phyloP scores from a whole-genome alignment of 2,113 vertebrate species.

The Passer domesticus region DNA sequence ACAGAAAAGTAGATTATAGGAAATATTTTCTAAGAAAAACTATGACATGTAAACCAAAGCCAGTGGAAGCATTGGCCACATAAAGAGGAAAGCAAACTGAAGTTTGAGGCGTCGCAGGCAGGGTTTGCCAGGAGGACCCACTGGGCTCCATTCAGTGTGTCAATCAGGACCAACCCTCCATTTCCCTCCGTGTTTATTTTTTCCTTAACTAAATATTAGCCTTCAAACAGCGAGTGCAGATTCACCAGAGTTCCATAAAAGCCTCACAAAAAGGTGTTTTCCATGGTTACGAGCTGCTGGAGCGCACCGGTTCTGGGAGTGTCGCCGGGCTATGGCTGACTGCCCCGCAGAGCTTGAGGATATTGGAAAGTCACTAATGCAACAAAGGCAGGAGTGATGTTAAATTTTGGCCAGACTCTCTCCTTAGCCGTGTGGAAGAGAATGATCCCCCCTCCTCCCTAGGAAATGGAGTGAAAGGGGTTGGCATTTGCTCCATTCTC shows the following conservation, averaged over 20 bases:
- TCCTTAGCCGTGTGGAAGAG: neutral
- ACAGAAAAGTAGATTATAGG: slow-evolving; percentile 18
- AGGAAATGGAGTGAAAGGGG: slow-evolving; percentile 44
- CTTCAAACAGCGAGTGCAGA: slow-evolving; percentile 12
- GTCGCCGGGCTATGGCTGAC: slow-evolving; percentile 27
- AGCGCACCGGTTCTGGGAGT: slow-evolving; percentile 30
- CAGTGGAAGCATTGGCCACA: neutral
- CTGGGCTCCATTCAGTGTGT: neutral
- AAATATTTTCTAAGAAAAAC: neutral
- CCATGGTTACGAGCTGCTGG: slow-evolving; percentile 40
- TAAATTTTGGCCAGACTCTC: slow-evolving; percentile 51
- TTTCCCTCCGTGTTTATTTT: slow-evolving; percentile 1
- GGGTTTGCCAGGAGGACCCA: neutral
- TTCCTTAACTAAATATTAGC: slow-evolving; percentile 51
- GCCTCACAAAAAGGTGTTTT: slow-evolving; percentile 32
- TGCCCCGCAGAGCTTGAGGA: slow-evolving; percentile 15
- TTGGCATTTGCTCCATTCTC: slow-evolving; percentile 42
- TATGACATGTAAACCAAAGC: neutral
- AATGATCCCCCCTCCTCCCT: neutral
- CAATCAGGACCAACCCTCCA: neutral
- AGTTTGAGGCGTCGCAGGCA: neutral
- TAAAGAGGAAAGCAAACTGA: neutral
- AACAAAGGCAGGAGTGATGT: slow-evolving; percentile 43
- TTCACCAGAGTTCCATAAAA: slow-evolving; percentile 45
- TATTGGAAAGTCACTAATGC: slow-evolving; percentile 49